phyloP scores from a whole-genome alignment of 37 sponge, comb jelly and placozoan species.

The Hormiphora californensis region DNA sequence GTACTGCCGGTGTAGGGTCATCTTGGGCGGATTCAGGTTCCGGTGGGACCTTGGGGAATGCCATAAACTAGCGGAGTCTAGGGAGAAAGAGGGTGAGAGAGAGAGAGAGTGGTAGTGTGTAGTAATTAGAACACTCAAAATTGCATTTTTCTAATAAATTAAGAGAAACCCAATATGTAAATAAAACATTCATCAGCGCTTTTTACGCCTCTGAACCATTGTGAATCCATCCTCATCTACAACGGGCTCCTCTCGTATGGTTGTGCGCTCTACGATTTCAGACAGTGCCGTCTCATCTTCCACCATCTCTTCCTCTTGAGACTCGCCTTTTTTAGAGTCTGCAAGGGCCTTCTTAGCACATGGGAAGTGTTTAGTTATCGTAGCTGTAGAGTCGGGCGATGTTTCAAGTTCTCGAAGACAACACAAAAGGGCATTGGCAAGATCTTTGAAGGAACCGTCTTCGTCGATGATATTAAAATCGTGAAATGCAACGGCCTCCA shows the following conservation, averaged over 20 bases:
- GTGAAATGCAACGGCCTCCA: conserved; percentile 7
- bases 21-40: background rate
- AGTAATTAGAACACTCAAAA: background rate
- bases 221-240: conserved; percentile 12
- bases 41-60: conserved; percentile 13
- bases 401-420: background rate
- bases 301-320: background rate
- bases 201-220: background rate
- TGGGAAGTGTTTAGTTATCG: background rate
- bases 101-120: too few species aligned
- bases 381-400: background rate
- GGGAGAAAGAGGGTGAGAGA: too few species aligned
- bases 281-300: background rate
- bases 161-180: background rate
- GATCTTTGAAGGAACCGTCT: conserved; percentile 17
- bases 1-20: background rate
- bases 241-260: background rate
- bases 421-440: background rate
- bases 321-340: background rate
- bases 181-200: background rate
- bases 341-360: background rate
- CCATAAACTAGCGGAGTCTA: too few species aligned
- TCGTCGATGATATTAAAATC: conserved; percentile 20
- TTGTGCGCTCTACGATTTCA: background rate
- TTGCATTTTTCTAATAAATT: background rate